phyloP scores from a whole-genome alignment of 92 coral and sea anemone genomes.

The Zoanthus solanderi region DNA sequence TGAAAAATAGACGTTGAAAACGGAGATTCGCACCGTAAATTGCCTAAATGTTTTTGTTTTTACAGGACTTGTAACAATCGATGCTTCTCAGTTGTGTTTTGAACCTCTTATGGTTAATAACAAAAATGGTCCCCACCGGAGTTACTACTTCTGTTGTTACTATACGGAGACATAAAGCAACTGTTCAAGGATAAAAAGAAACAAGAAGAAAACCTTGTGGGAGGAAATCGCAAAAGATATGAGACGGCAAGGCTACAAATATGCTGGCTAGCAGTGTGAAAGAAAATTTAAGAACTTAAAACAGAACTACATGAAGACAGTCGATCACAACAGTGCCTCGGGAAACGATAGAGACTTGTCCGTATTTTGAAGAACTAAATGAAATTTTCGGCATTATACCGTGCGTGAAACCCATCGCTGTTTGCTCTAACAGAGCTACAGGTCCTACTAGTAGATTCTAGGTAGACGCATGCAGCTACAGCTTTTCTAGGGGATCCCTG shows the following conservation, averaged over 20 bases:
- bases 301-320: constrained; percentile 61
- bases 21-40: too few species aligned
- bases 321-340: constrained; percentile 59
- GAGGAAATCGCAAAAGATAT: background rate
- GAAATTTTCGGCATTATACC: constrained; percentile 59
- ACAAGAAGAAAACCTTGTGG: background rate
- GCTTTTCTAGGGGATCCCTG: background rate
- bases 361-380: constrained; percentile 58
- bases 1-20: too few species aligned
- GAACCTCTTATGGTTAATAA: too few species aligned
- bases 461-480: background rate
- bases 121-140: too few species aligned
- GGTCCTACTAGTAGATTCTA: too few species aligned
- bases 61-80: too few species aligned
- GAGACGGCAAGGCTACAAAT: background rate
- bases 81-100: too few species aligned
- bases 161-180: too few species aligned
- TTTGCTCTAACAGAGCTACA: constrained; percentile 52
- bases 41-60: too few species aligned
- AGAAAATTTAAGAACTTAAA: constrained; percentile 63
- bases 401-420: constrained; percentile 52
- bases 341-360: constrained; percentile 54
- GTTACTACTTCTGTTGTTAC: too few species aligned
- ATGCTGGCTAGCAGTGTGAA: constrained; percentile 27
- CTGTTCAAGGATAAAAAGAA: background rate